Base-by-base conservation (phyloP, 2,797 vertebrate species). In the Australoheros facetus region DNA sequence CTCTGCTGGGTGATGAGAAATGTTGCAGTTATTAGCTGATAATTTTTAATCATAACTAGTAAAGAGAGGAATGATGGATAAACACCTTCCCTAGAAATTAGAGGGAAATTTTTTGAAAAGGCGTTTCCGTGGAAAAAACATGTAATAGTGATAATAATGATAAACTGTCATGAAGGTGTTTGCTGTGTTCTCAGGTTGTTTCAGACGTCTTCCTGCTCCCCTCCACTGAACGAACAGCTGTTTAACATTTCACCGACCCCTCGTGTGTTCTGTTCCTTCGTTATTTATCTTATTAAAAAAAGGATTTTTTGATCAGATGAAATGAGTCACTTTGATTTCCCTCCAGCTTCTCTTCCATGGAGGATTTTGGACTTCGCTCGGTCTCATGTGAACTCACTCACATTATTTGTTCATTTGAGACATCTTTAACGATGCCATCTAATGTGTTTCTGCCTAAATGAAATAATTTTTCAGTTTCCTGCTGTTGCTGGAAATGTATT, bases 181-280 rank as follows among this genome's bases (percentile, higher is more conserved):
- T 69, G 17, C 42, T 51, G 16, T 69, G 26, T 32, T 13, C 45
- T 69, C 62, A 69, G 26, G 62, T 69, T 30, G 42, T 28, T 51
- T 48, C 23, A 48, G 62, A 66, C 23, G 0, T 69, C 62, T 28
- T 66, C 23, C 48, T 23, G 26, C 26, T 69, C 26, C 30, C 23
- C 42, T 69, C 28, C 3, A 0, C 62, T 69, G 45, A 69, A 17
- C 17, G n/a, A 77, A 48, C 80, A 73, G 56, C 73, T 82, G 53
- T 56, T 79, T 62, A 23, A 57, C 73, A 34, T 83, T 55, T 56
- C 30, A 69, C 45, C 45, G 1, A 53, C 64, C 26, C 42, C 5
- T 32, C 62, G 7, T 48, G 16, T 8, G 16, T 69, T 51, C 16
- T 48, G 62, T 30, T 54, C 19, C 51, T 71, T 32, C 53, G 11